Evolutionary conservation across 2,888 invertebrate genomes (phyloP).

Genomic region (Vandiemenella viatica): DNA sequence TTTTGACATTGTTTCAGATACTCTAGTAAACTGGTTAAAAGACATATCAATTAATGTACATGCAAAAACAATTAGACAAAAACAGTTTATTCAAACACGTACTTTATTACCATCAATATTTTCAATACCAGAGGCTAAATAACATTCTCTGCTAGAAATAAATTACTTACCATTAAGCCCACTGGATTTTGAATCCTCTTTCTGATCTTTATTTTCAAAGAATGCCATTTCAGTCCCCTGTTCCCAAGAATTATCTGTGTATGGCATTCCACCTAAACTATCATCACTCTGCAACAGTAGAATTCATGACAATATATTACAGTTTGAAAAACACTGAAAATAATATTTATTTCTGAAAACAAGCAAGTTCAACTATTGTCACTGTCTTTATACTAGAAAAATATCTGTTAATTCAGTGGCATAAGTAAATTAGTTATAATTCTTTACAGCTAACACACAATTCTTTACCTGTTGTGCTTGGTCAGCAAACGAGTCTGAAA

Average conservation of each 20-base stretch:
- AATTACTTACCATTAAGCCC: too few species aligned
- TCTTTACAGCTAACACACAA: too few species aligned
- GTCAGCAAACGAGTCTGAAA: slow-evolving; percentile 9
- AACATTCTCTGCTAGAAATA: too few species aligned
- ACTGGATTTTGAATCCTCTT: too few species aligned
- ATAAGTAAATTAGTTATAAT: too few species aligned
- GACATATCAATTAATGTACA: too few species aligned
- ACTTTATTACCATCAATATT: too few species aligned
- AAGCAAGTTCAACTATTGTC: not conserved
- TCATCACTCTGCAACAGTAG: slow-evolving; percentile 1
- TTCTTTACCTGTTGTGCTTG: slow-evolving; percentile 16
- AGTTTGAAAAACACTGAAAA: not conserved
- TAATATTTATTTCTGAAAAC: not conserved
- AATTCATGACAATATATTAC: slow-evolving; percentile 23
- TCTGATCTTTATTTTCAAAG: not conserved
- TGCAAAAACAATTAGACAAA: too few species aligned
- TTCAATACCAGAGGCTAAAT: too few species aligned
- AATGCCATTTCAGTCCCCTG: slow-evolving; percentile 3
- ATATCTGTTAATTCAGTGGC: not conserved
- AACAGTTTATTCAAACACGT: too few species aligned
- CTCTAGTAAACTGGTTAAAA: too few species aligned
- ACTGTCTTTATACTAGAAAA: not conserved
- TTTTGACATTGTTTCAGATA: too few species aligned
- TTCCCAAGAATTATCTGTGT: slow-evolving; percentile 5
- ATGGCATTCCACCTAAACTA: not conserved